Conservation (phyloP, 1,140 invertebrate genomes). For the Lordiphosa mommai region DNA sequence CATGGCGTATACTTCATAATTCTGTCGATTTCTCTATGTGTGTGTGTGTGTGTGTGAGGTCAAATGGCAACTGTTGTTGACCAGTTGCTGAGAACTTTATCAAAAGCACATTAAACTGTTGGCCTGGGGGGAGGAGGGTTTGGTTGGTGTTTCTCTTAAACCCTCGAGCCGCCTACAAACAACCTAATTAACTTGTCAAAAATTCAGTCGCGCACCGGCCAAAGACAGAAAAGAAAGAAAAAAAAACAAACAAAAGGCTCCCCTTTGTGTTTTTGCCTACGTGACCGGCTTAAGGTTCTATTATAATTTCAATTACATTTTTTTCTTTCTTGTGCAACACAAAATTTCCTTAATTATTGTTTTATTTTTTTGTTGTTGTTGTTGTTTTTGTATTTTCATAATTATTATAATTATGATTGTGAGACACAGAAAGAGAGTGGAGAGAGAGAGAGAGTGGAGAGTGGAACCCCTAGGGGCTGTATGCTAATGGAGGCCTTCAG, state of each 20-base stretch:
- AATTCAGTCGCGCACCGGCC: constrained; percentile 43
- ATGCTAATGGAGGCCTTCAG: not conserved
- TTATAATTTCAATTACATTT: constrained; percentile 68
- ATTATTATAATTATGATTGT: constrained; percentile 34
- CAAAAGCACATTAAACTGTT: constrained; percentile 58
- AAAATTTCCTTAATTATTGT: constrained; percentile 50
- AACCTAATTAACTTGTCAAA: constrained; percentile 70
- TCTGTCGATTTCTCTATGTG: no score
- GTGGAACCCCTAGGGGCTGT: constrained; percentile 4
- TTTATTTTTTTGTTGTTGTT: constrained; percentile 14
- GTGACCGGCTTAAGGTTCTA: constrained; percentile 59
- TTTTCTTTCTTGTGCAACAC: constrained; percentile 15
- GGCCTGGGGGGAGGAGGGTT: not conserved
- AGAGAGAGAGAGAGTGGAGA: not conserved
- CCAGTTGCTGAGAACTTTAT: constrained; percentile 33
- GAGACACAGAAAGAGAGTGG: constrained; percentile 2
- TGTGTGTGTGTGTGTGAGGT: no score
- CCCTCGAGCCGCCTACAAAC: constrained; percentile 27
- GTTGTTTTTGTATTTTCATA: constrained; percentile 36
- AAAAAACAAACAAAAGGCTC: constrained; percentile 25
- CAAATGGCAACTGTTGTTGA: no score
- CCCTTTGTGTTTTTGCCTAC: constrained; percentile 24
- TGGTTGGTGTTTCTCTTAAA: not conserved
- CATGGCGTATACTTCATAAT: no score
- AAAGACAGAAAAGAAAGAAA: constrained; percentile 11